Percentiles rank a stretch among this genome's conserved stretches.
Conservation (phyloP, 2,888 invertebrate genomes). For the Ectobius pallidus region DNA sequence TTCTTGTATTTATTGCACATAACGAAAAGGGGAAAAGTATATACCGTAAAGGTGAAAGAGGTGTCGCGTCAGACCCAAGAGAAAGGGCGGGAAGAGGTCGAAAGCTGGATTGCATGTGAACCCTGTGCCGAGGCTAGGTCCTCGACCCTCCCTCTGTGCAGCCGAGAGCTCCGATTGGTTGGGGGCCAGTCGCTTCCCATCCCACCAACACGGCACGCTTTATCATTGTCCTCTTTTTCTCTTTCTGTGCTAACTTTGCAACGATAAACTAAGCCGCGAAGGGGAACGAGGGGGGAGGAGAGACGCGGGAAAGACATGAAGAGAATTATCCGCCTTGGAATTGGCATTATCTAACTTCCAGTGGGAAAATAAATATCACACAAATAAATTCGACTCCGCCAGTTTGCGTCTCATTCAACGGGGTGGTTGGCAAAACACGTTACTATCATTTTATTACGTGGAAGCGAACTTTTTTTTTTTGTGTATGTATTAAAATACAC, state of each 20-base stretch:
- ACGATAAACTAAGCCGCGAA: conserved; percentile 30
- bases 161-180: conserved; percentile 30
- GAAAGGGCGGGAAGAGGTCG: conserved; percentile 40
- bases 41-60: too few species aligned
- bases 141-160: conserved; percentile 34
- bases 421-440: too few species aligned
- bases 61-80: not conserved
- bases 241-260: conserved; percentile 34
- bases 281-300: conserved; percentile 20
- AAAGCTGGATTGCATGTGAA: conserved; percentile 16
- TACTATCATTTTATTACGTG: too few species aligned
- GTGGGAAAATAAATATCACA: conserved; percentile 31
- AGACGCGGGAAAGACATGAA: conserved; percentile 29
- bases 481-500: too few species aligned
- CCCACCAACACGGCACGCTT: conserved; percentile 15
- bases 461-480: too few species aligned
- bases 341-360: conserved; percentile 17
- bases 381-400: too few species aligned
- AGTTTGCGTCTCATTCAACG: too few species aligned
- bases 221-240: conserved; percentile 36
- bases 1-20: too few species aligned
- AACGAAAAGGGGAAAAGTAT: too few species aligned
- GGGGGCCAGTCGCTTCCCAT: conserved; percentile 12
- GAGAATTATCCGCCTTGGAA: conserved; percentile 31
- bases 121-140: conserved; percentile 42